Evolutionary conservation across 1,140 invertebrate species (phyloP).

Genomic region (Euwallacea fornicatus): DNA sequence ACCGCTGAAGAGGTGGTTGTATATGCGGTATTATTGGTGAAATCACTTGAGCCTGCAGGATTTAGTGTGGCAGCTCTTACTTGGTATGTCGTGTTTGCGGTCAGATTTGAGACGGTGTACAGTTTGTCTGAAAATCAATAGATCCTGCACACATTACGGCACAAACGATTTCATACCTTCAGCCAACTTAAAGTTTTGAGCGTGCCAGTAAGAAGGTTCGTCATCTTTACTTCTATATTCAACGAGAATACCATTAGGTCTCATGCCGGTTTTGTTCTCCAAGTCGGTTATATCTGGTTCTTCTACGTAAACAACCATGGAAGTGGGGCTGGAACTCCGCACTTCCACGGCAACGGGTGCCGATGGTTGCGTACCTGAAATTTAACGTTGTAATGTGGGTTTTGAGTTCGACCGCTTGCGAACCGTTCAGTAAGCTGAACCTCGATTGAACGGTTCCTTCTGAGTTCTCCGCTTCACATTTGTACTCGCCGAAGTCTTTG

Average conservation of each 20-base stretch:
- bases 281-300: conserved; percentile 32
- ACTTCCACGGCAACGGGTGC: conserved; percentile 52
- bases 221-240: conserved; percentile 32
- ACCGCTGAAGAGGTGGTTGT: conserved; percentile 4
- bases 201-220: conserved; percentile 34
- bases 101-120: conserved; percentile 42
- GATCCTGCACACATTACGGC: no score
- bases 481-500: conserved; percentile 8
- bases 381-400: no score
- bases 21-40: conserved; percentile 35
- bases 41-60: conserved; percentile 48
- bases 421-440: not conserved
- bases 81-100: conserved; percentile 47
- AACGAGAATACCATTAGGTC: conserved; percentile 41
- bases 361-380: conserved; percentile 56
- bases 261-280: conserved; percentile 30
- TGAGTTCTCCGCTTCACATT: conserved; percentile 5
- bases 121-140: conserved; percentile 41
- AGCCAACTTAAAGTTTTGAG: conserved; percentile 38
- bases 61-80: conserved; percentile 48
- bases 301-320: conserved; percentile 53
- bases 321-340: conserved; percentile 52
- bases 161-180: conserved; percentile 27
- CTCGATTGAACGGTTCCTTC: not conserved
- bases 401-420: no score